phyloP scores from a whole-genome alignment of 2,113 vertebrate genomes.

The Cephalopterus ornatus region DNA sequence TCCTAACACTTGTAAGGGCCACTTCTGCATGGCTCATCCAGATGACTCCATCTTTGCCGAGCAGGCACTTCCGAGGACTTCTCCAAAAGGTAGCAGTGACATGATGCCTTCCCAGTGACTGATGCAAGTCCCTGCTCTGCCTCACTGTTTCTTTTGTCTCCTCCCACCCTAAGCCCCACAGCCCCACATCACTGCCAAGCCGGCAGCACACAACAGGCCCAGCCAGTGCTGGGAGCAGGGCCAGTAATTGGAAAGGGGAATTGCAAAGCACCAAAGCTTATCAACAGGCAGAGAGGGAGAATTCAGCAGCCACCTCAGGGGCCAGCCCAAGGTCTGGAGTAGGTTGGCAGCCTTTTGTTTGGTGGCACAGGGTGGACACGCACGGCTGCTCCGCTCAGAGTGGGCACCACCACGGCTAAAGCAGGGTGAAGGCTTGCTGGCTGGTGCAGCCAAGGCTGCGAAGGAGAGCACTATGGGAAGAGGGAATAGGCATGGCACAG shows the following conservation, averaged over 20 bases:
- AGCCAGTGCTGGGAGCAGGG: rapidly evolving
- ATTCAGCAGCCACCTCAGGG: not conserved
- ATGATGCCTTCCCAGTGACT: not conserved
- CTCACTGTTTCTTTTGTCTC: rapidly evolving
- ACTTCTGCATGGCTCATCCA: rapidly evolving
- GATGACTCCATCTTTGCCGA: rapidly evolving
- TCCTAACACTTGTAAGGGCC: not conserved
- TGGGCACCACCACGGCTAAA: rapidly evolving
- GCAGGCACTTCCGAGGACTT: not conserved
- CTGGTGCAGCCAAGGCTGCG: rapidly evolving
- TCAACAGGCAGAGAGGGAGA: not conserved
- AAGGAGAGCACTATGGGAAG: not conserved
- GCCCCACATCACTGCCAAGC: rapidly evolving
- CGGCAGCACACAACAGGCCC: not conserved
- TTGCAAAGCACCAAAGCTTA: constrained; percentile 38
- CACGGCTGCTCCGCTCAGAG: rapidly evolving
- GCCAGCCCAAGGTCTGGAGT: rapidly evolving
- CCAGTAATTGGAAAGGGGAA: constrained; percentile 56
- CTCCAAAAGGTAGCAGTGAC: not conserved
- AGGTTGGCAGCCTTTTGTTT: not conserved
- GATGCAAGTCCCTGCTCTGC: not conserved
- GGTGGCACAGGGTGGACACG: not conserved
- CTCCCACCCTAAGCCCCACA: not conserved
- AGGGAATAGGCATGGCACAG: not conserved
- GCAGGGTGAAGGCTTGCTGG: rapidly evolving